Evolutionary conservation across 2,888 invertebrate species (phyloP).

Genomic region (Melitaea athalia): DNA sequence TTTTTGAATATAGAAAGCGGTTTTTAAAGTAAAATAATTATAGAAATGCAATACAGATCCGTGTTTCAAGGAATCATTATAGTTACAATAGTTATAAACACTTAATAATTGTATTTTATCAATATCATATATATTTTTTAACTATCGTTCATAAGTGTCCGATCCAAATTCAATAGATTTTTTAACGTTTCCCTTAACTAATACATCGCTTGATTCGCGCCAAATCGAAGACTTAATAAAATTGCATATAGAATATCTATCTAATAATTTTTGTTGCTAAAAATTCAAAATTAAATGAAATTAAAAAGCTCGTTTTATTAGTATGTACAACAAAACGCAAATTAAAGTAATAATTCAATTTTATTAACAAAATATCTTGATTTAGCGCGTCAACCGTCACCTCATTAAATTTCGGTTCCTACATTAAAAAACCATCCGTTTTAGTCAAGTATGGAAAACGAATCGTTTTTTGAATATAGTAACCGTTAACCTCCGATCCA

Average conservation of each 20-base stretch:
- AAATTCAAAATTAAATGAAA: too few species aligned
- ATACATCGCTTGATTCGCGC: constrained; percentile 8
- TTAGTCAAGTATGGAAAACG: too few species aligned
- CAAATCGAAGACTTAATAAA: constrained; percentile 4
- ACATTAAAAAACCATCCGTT: too few species aligned
- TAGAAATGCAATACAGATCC: constrained; percentile 49
- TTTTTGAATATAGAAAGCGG: too few species aligned
- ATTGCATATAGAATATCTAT: neutral
- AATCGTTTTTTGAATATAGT: too few species aligned
- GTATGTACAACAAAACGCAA: too few species aligned
- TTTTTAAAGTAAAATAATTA: constrained; percentile 30
- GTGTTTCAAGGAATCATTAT: constrained; percentile 44
- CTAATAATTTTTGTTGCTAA: too few species aligned
- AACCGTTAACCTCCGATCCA: constrained; percentile 7
- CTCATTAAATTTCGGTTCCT: neutral
- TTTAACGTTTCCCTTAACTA: constrained; percentile 12
- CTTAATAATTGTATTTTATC: constrained; percentile 52
- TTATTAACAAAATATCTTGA: neutral
- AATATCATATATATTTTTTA: constrained; percentile 48
- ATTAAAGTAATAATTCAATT: neutral
- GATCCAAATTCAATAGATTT: constrained; percentile 45
- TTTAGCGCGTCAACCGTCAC: constrained; percentile 1
- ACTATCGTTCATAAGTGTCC: constrained; percentile 45
- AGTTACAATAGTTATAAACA: constrained; percentile 38
- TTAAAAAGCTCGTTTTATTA: too few species aligned